These are phyloP conservation scores for Ceyx erithaca DNA, from an alignment of 2,797 vertebrate species.

Conservation along the genomic window DNA sequence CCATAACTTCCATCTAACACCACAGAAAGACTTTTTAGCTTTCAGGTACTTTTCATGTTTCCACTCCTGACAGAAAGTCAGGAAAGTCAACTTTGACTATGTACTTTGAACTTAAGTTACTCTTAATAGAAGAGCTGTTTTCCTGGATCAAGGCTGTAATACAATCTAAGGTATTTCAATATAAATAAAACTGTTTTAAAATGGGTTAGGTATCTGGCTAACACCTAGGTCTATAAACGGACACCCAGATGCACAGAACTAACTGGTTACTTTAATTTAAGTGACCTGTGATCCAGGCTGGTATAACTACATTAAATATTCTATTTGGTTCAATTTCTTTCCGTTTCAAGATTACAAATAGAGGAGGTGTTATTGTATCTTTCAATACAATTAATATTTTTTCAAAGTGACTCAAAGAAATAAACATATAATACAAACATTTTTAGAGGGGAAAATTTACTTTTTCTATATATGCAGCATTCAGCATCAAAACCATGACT, in stretches of 20 bases:
- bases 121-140: not conserved
- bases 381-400: not conserved
- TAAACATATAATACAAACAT: not conserved
- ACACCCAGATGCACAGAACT: not conserved
- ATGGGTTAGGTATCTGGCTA: not conserved
- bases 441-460: not conserved
- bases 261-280: not conserved
- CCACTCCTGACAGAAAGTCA: not conserved
- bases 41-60: not conserved
- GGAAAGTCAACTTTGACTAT: not conserved
- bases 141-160: not conserved
- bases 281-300: not conserved
- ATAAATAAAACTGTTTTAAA: not conserved
- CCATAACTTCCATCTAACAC: not conserved
- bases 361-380: not conserved
- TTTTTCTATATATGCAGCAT: not conserved
- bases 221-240: not conserved
- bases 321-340: not conserved
- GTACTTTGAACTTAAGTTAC: not conserved
- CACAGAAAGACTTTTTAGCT: not conserved
- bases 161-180: not conserved
- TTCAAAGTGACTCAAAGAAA: not conserved
- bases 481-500: not conserved
- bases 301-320: not conserved
- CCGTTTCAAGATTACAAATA: not conserved